These are phyloP conservation scores for Scomber scombrus DNA, from an alignment of 2,113 vertebrate species.

Conservation along the genomic window DNA sequence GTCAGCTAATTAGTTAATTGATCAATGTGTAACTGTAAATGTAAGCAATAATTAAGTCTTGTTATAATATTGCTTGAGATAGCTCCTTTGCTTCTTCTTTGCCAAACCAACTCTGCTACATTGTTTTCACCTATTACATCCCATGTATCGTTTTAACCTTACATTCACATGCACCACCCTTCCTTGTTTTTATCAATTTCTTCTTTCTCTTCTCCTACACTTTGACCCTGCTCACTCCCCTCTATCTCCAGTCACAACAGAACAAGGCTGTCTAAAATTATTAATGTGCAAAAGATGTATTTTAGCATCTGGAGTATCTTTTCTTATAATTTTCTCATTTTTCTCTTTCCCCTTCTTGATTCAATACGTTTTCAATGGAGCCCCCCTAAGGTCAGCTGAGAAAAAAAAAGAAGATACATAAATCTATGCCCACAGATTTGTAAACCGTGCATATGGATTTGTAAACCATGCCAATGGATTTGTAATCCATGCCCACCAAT, in stretches of 20 bases:
- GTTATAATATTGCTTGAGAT: background rate
- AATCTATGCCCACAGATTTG: no score
- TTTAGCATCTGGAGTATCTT: conserved; percentile 23
- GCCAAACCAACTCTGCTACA: background rate
- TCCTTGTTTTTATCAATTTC: conserved; percentile 14
- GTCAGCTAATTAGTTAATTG: no score
- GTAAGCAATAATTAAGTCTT: no score
- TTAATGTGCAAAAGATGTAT: conserved; percentile 18
- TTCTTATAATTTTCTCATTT: conserved; percentile 32
- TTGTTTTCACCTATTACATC: background rate
- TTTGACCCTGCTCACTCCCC: background rate
- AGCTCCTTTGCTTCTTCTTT: background rate
- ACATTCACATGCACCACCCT: background rate
- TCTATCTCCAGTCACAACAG: conserved; percentile 11
- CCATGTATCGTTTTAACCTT: conserved; percentile 27
- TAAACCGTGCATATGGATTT: no score
- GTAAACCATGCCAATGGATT: no score
- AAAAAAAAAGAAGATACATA: no score
- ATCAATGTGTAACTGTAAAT: no score
- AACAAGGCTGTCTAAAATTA: conserved; percentile 23
- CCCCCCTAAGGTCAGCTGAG: no score
- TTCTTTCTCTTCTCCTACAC: background rate
- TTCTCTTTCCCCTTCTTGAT: conserved; percentile 13
- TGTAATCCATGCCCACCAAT: no score
- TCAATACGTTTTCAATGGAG: conserved; percentile 14